A percentile compares a stretch with the other conserved stretches of the same genome.
These are phyloP conservation scores for Gymnoscopelus braueri DNA, from an alignment of 2,797 vertebrate genomes.

Conservation along the genomic window DNA sequence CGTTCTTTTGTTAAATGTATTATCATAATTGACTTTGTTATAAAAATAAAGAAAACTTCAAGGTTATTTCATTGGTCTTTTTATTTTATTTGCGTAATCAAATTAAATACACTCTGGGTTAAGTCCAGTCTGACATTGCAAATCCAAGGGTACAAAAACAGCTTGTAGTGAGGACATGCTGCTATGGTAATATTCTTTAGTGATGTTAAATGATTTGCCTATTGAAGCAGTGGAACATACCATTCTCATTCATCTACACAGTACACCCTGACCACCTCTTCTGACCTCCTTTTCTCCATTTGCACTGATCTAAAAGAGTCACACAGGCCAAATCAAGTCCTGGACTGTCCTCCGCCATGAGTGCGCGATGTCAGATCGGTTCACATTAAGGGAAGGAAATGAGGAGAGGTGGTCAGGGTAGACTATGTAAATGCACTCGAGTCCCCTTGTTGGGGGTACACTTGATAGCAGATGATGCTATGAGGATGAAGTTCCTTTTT, in stretches of 20 bases:
- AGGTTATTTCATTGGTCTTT: constrained; percentile 5
- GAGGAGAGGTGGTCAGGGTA: constrained; percentile 5
- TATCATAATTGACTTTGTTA: constrained; percentile 76
- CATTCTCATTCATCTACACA: background rate
- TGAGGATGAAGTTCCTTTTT: background rate
- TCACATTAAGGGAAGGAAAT: constrained; percentile 24
- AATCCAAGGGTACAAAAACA: constrained; percentile 37
- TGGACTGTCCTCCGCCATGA: background rate
- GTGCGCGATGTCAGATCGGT: constrained; percentile 16
- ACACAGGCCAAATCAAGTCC: background rate
- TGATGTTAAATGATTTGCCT: constrained; percentile 25
- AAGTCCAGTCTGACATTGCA: constrained; percentile 31
- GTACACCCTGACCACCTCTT: background rate
- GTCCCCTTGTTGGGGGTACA: background rate
- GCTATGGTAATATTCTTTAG: background rate
- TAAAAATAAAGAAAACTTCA: constrained; percentile 65
- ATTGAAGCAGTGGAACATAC: background rate
- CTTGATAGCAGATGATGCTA: constrained; percentile 23
- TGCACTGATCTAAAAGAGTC: constrained; percentile 18
- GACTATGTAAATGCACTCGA: background rate
- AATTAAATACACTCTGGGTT: constrained; percentile 56
- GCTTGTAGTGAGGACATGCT: background rate
- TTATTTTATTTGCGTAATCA: constrained; percentile 34
- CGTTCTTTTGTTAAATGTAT: constrained; percentile 78
- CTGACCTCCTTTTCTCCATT: constrained; percentile 22